phyloP scores from a whole-genome alignment of 2,888 invertebrate genomes.

The Zootermopsis nevadensis region DNA sequence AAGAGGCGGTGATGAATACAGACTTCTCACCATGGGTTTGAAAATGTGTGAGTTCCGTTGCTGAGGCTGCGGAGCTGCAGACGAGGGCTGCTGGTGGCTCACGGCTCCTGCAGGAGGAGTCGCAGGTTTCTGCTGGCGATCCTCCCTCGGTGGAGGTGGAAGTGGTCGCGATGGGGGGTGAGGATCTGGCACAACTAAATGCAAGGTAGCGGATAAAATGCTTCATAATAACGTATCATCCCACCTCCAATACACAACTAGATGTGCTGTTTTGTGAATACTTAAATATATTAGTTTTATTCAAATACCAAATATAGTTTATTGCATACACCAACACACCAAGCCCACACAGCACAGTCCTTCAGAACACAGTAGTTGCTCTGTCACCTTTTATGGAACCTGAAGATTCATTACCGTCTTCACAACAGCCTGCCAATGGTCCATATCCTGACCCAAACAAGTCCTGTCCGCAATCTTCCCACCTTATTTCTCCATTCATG shows the following conservation, averaged over 20 bases:
- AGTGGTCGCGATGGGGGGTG: slow-evolving; percentile 84
- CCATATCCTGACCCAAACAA: too few species aligned
- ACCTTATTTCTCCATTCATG: too few species aligned
- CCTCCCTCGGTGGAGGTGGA: slow-evolving; percentile 83
- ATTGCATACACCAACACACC: too few species aligned
- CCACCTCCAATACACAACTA: neutral
- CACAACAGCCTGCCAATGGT: too few species aligned
- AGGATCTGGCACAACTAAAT: slow-evolving; percentile 84
- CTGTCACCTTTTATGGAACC: too few species aligned
- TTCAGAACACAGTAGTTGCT: too few species aligned
- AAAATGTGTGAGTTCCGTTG: slow-evolving; percentile 88
- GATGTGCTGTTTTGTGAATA: too few species aligned
- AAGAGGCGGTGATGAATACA: neutral
- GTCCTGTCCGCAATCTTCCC: too few species aligned
- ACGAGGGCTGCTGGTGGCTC: slow-evolving; percentile 68
- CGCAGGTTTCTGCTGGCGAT: slow-evolving; percentile 62
- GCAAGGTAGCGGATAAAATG: slow-evolving; percentile 37
- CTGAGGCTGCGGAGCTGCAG: slow-evolving; percentile 66
- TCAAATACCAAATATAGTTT: too few species aligned
- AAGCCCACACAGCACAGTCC: too few species aligned
- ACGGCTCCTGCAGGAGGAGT: slow-evolving; percentile 57
- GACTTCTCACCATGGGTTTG: slow-evolving; percentile 82
- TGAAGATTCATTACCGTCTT: too few species aligned
- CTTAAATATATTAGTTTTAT: too few species aligned
- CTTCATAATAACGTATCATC: slow-evolving; percentile 43